phyloP scores from a whole-genome alignment of 2,888 invertebrate species.

The Dromius quadrimaculatus region DNA sequence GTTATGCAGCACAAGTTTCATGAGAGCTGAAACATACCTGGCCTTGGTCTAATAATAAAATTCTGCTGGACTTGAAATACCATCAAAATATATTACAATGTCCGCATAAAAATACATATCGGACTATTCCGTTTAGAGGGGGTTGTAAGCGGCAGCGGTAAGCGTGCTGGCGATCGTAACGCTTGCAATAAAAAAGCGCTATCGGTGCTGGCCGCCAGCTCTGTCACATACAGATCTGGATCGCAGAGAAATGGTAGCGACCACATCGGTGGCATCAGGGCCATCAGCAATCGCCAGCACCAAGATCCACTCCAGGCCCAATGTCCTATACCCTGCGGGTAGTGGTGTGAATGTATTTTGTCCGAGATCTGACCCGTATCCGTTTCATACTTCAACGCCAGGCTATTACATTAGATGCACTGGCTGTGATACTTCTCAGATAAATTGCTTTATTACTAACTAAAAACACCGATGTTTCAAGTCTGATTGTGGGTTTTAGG shows the following conservation, averaged over 20 bases:
- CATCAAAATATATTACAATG: conserved; percentile 49
- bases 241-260: conserved; percentile 29
- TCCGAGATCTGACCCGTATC: too few species aligned
- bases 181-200: conserved; percentile 48
- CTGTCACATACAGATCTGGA: conserved; percentile 22
- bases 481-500: too few species aligned
- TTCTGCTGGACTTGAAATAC: conserved; percentile 44
- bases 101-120: conserved; percentile 51
- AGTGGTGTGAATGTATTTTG: neutral
- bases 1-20: conserved; percentile 6
- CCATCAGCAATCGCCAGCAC: neutral
- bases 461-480: too few species aligned
- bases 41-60: conserved; percentile 44
- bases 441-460: too few species aligned
- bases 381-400: too few species aligned
- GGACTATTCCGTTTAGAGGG: conserved; percentile 47
- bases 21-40: conserved; percentile 25
- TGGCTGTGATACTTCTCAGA: too few species aligned
- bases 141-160: too few species aligned
- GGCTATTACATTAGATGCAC: too few species aligned
- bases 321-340: neutral
- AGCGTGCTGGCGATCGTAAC: conserved; percentile 38
- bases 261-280: neutral
- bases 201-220: conserved; percentile 23
- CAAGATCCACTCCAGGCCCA: neutral